phyloP scores from a whole-genome alignment of 2,888 invertebrate genomes.

The Pterobdella sp. region DNA sequence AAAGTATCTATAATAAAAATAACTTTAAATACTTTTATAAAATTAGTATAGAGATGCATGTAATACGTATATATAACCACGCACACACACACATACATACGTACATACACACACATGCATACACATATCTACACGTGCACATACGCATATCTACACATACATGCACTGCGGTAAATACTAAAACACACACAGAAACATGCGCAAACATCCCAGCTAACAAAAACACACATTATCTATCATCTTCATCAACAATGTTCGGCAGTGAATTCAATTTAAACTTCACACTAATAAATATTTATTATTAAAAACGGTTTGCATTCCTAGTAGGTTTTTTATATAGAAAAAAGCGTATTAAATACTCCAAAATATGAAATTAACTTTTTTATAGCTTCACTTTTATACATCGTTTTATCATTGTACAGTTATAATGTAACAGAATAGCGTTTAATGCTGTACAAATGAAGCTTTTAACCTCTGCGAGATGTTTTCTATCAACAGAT shows the following conservation, averaged over 20 bases:
- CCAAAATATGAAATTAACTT: no score
- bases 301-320: no score
- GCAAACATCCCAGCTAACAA: not conserved
- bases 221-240: not conserved
- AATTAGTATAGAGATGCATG: not conserved
- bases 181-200: constrained; percentile 2
- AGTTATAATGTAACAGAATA: no score
- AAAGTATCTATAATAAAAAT: not conserved
- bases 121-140: not conserved
- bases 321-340: no score
- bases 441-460: no score
- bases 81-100: not conserved
- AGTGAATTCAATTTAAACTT: no score
- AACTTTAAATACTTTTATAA: not conserved
- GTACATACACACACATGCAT: constrained; percentile 1
- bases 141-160: constrained; percentile 4
- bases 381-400: no score
- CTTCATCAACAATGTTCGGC: not conserved
- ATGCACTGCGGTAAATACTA: not conserved
- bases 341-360: no score
- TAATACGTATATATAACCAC: not conserved
- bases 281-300: no score
- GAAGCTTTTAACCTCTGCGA: no score
- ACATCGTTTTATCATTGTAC: no score
- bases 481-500: no score